Evolutionary conservation across 2,113 vertebrate species (phyloP), one percentile per base, ranked within the genome.

Genomic region (Microtus pennsylvanicus): DNA sequence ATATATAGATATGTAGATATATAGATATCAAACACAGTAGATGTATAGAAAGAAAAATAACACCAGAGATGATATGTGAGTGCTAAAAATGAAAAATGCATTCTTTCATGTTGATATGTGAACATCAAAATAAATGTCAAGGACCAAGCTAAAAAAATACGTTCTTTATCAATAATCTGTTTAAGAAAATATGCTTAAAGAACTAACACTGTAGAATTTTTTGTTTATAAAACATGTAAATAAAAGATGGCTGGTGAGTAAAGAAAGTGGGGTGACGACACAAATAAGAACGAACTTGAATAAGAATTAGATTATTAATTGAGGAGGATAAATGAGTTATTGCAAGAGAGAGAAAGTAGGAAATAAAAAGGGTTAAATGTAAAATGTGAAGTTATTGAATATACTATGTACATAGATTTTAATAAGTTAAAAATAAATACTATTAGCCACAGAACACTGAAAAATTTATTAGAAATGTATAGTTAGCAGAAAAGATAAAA

Each of bases 111-210:
- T 21, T 58, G 17, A 58, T 19, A 19, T 58, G 19, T 58, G 55
- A 58, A 58, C 17, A 58, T 7, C 55, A 58, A 58, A 58, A 58
- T 58, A 58, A 58, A 58, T 58, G 55, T 58, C 17, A 58, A 19
- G 4, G 55, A 19, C 55, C 55, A 58, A 58, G 5, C 55, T 21
- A 83, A 96, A 94, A 77, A 52, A 26, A 50, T 24, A 81, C 47
- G 3, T 55, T 88, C 45, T 89, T 76, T 50, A 67, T 85, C 92
- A 17, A 89, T 90, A 81, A 94, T 89, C 81, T 93, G n/a, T 26
- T 90, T 93, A 76, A 89, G 94, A 94, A 21, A 69, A 90, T 47
- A 77, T n/a, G 38, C 50, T 95, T 90, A 80, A 94, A 96, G 87
- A 21, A 69, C 82, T 28, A 89, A 81, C 26, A 77, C 17, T 58